phyloP scores from a whole-genome alignment of 2,797 vertebrate genomes.

The Scyliorhinus canicula region DNA sequence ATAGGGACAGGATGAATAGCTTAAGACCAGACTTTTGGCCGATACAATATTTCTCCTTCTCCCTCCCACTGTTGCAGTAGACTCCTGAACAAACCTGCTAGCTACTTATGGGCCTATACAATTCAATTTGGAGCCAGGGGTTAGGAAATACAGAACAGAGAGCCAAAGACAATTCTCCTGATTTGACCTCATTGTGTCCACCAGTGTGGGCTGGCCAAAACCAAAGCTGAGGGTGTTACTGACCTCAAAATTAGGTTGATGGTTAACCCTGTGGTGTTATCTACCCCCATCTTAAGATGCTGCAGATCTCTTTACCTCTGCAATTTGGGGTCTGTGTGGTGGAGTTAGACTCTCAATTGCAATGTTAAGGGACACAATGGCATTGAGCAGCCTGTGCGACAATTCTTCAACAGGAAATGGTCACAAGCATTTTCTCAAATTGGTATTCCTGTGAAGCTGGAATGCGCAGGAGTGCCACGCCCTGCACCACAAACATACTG shows the following conservation, averaged over 20 bases:
- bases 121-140: no score
- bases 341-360: neutral
- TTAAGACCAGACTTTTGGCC: neutral
- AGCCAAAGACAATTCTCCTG: no score
- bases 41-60: no score
- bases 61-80: neutral
- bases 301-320: neutral
- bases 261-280: neutral
- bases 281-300: neutral
- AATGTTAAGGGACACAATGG: neutral
- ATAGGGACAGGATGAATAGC: neutral
- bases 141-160: neutral
- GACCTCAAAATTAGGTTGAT: neutral
- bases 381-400: neutral
- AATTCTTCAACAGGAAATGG: neutral
- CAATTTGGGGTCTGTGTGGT: neutral
- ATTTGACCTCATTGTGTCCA: neutral
- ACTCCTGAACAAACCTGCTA: neutral
- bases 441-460: neutral
- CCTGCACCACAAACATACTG: neutral
- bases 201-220: neutral
- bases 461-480: neutral
- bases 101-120: neutral
- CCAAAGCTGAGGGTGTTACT: neutral
- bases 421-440: neutral